Evolutionary conservation across 2,797 vertebrate genomes (phyloP).

Genomic region (Anabas testudineus): DNA sequence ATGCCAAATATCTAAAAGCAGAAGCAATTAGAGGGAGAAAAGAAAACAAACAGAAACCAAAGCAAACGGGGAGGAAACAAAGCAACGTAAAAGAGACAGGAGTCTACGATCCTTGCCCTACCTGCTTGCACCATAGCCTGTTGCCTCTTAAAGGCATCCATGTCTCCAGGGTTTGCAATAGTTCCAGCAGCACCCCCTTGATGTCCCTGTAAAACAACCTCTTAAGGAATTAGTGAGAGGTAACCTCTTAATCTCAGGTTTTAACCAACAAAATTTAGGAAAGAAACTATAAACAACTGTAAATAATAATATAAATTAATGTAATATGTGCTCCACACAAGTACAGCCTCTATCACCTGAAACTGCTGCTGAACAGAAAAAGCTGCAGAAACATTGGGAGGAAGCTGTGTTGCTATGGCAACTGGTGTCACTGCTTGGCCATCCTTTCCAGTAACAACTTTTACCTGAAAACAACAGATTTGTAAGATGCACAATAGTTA

Average conservation of each 20-base stretch:
- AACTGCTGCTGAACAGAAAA: constrained; percentile 93
- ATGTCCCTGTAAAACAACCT: constrained; percentile 86
- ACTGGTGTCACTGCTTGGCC: constrained; percentile 96
- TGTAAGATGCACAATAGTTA: constrained; percentile 19
- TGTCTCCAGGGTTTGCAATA: constrained; percentile 89
- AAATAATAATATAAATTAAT: too few species aligned
- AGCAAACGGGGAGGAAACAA: constrained; percentile 81
- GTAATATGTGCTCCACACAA: constrained; percentile 14
- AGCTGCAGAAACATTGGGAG: constrained; percentile 96
- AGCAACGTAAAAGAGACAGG: constrained; percentile 72
- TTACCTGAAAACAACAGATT: constrained; percentile 86
- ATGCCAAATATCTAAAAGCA: constrained; percentile 88
- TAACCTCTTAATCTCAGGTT: not conserved
- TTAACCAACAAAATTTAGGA: not conserved
- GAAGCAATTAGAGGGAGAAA: constrained; percentile 87
- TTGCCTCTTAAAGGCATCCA: constrained; percentile 96
- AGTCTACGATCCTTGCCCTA: constrained; percentile 81
- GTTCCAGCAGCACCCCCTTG: constrained; percentile 84
- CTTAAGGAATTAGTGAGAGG: constrained; percentile 55
- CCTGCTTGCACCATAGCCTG: constrained; percentile 93
- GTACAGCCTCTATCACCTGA: constrained; percentile 84
- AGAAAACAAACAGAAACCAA: constrained; percentile 80
- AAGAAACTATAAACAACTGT: constrained; percentile 1
- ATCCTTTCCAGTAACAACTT: constrained; percentile 97
- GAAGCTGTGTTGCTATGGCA: constrained; percentile 98